These are phyloP conservation scores for Hemitrygon akajei DNA, from an alignment of 2,797 vertebrate species.

Conservation along the genomic window DNA sequence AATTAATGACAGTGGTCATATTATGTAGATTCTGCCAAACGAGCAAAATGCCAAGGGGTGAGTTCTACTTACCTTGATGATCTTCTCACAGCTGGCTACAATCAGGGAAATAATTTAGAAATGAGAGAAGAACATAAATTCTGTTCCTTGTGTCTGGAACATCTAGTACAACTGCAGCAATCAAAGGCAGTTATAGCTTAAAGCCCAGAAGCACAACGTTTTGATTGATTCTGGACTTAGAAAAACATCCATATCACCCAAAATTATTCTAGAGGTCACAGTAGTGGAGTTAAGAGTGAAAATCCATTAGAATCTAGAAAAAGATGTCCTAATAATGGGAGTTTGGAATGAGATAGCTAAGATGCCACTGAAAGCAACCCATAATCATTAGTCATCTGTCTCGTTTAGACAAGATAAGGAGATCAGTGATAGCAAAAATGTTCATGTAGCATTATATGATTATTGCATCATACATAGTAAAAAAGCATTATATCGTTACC, in stretches of 20 bases:
- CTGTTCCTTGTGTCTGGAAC: no score
- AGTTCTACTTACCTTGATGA: background rate
- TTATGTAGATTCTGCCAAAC: background rate
- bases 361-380: background rate
- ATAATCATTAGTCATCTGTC: background rate
- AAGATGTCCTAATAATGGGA: background rate
- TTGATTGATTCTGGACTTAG: background rate
- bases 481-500: background rate
- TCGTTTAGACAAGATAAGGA: background rate
- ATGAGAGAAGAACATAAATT: no score
- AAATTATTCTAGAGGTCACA: background rate
- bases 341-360: background rate
- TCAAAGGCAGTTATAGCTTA: background rate
- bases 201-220: background rate
- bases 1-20: background rate
- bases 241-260: background rate
- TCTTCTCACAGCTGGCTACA: background rate
- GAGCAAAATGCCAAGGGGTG: background rate
- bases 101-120: no score
- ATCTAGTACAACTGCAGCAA: background rate
- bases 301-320: background rate
- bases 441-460: background rate
- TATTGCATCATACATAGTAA: background rate
- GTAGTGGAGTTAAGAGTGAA: background rate
- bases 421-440: background rate